Percentiles rank a stretch among this genome's conserved stretches.
These are phyloP conservation scores for Pedetes capensis DNA, from an alignment of 2,113 vertebrate genomes.

Conservation along the genomic window DNA sequence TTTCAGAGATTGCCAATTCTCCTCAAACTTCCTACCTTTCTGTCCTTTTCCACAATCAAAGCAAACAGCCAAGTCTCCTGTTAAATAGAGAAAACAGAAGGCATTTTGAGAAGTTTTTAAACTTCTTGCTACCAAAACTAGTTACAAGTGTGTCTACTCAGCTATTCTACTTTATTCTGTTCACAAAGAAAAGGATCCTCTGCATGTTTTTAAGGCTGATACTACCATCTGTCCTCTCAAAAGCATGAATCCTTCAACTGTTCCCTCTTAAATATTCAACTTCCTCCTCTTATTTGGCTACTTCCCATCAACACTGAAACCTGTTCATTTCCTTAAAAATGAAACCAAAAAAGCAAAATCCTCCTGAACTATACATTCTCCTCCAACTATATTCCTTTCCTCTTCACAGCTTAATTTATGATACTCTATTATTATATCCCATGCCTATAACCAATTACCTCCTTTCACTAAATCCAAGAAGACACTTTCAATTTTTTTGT, in stretches of 20 bases:
- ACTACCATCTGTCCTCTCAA: neutral
- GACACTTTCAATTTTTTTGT: conserved; percentile 50
- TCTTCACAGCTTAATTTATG: conserved; percentile 26
- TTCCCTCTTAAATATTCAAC: neutral
- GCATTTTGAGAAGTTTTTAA: neutral
- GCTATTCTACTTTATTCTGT: neutral
- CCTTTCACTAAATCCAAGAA: conserved; percentile 43
- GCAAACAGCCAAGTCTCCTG: neutral
- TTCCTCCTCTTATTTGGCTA: neutral
- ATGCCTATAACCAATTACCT: conserved; percentile 35
- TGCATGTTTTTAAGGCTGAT: neutral
- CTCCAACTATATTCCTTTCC: neutral
- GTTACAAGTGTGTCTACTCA: neutral
- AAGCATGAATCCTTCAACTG: neutral
- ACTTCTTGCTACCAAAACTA: neutral
- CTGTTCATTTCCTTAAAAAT: conserved; percentile 9
- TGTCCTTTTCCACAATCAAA: neutral
- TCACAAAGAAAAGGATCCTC: neutral
- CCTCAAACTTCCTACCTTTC: neutral
- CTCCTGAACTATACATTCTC: conserved; percentile 25
- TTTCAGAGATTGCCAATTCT: neutral
- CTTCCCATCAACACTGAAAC: conserved; percentile 13
- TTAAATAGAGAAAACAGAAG: neutral
- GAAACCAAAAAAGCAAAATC: conserved; percentile 58
- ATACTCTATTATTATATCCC: neutral